Evolutionary conservation across 2,797 vertebrate species (phyloP), one percentile per base, ranked within the genome.

Genomic region (Chelidonichthys spinosus): DNA sequence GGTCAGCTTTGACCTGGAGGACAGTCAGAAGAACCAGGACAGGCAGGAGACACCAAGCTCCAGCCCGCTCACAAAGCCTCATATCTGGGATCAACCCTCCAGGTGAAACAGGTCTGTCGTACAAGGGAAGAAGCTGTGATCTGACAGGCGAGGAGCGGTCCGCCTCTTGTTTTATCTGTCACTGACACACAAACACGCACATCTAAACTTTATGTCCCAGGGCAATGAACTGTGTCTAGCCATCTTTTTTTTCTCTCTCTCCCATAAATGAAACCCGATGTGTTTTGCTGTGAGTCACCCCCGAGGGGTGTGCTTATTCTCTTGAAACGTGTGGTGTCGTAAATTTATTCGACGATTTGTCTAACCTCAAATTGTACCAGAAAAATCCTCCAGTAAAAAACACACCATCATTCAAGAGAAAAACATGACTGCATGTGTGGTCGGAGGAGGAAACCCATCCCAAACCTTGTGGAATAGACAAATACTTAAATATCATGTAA

Each of bases 91-190:
- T 70, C 37, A 53, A 18, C 82, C 74, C 79, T 81, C 47, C 76
- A 81, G 81, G 56, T 76, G 71, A 69, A 36, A 62, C 66, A 2
- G 4, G 32, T 85, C 64, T 76, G 66, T 75, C 82, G 72, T 60
- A 47, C 8, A 71, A 81, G 80, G 53, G 46, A 86, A 76, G 58
- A 75, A 71, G 61, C 62, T 79, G 77, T 84, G 81, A 83, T 82
- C 82, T 87, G 80, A 75, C 67, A 54, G 74, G 25, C 25, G 25
- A 25, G 4, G 18, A 59, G 74, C 73, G 76, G 63, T 74, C 61
- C 60, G 3, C 49, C 82, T 75, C 71, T 63, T 75, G 68, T 79
- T 93, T 94, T 94, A 94, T 94, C 90, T 90, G 69, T 71, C 63
- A 78, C 72, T 83, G 80, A 82, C 72, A 75, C 61, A 58, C 78